Base-by-base conservation (phyloP, 2,797 vertebrate species). In the Parotocinclus haroldoi region DNA sequence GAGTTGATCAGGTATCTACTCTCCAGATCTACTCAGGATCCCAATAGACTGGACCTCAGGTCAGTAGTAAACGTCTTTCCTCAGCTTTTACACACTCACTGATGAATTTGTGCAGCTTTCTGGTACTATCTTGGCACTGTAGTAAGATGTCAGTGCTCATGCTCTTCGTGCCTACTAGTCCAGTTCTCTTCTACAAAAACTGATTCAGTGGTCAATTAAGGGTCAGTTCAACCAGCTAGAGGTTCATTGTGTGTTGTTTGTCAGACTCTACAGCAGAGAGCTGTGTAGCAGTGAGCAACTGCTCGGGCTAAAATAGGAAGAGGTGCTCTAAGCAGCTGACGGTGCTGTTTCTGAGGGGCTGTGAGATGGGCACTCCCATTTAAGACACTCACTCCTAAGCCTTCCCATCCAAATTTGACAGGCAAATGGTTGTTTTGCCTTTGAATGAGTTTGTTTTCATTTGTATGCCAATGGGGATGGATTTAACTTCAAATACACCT, bases 231-330 rank as follows among this genome's bases (percentile, higher is more conserved):
- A 27, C 49, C 65, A 76, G 76, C 75, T 75, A 69, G 74, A 48
- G 11, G 45, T 9, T 82, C 79, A 75, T 78, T 70, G 13, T 52
- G 39, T 59, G 65, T 53, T 50, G 65, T 74, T 76, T 69, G 64
- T 69, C 70, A 69, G 75, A 76, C 73, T 72, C 54, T 85, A 85
- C 87, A 86, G 86, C 85, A 81, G 80, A 78, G 76, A 83, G 86
- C 87, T 80, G 37, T 69, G 71, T 19, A 78, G 73, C 65, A 76
- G 64, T 49, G 71, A 80, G 71, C 78, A 82, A 88, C 83, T 90
- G 85, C 77, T 78, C 59, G 79, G 79, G 86, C 92, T 94, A 94
- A 91, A 93, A 94, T 92, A 92, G 92, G 92, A 87, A 85, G 74
- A 76, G 82, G 88, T 80, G 79, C 75, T 83, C 86, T 85, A 89